Percentiles rank a stretch among this genome's conserved stretches.
phyloP scores from a whole-genome alignment of 2,888 invertebrate genomes.

The Adelognathus sp. region DNA sequence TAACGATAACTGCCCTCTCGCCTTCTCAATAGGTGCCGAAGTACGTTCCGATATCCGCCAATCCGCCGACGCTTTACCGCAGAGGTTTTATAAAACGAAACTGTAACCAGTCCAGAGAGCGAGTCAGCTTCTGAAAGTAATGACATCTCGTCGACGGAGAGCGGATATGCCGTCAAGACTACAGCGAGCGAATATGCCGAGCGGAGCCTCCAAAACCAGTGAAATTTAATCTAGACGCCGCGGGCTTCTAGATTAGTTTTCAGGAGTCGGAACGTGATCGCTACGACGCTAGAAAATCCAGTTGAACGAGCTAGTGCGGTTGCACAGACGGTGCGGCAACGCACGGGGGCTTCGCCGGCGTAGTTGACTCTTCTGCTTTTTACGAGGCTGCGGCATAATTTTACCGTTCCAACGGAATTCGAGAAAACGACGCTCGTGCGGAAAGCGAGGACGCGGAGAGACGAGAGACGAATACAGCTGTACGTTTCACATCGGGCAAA shows the following conservation, averaged over 20 bases:
- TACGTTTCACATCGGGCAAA: slow-evolving; percentile 4
- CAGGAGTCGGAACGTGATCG: slow-evolving; percentile 29
- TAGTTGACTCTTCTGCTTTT: slow-evolving; percentile 50
- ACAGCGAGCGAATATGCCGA: slow-evolving; percentile 9
- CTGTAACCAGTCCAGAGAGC: background rate
- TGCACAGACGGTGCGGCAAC: background rate
- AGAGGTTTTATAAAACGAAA: background rate
- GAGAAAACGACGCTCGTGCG: slow-evolving; percentile 17
- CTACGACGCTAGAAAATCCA: background rate
- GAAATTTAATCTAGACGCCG: slow-evolving; percentile 57
- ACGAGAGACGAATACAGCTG: background rate
- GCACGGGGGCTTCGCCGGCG: slow-evolving; percentile 11
- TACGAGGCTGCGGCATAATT: slow-evolving; percentile 51
- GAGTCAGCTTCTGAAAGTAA: slow-evolving; percentile 38
- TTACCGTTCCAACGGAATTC: slow-evolving; percentile 19
- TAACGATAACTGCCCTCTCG: slow-evolving; percentile 27
- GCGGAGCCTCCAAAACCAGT: slow-evolving; percentile 38
- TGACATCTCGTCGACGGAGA: slow-evolving; percentile 43
- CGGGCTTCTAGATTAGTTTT: slow-evolving; percentile 58
- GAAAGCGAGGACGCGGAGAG: background rate
- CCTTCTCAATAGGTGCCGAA: slow-evolving; percentile 10
- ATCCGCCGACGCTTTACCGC: background rate
- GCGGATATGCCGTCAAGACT: slow-evolving; percentile 42
- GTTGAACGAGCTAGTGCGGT: background rate
- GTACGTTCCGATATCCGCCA: background rate